Percentiles rank a stretch among this genome's conserved stretches.
phyloP scores from a whole-genome alignment of 2,797 vertebrate genomes.

The Trematomus bernacchii region DNA sequence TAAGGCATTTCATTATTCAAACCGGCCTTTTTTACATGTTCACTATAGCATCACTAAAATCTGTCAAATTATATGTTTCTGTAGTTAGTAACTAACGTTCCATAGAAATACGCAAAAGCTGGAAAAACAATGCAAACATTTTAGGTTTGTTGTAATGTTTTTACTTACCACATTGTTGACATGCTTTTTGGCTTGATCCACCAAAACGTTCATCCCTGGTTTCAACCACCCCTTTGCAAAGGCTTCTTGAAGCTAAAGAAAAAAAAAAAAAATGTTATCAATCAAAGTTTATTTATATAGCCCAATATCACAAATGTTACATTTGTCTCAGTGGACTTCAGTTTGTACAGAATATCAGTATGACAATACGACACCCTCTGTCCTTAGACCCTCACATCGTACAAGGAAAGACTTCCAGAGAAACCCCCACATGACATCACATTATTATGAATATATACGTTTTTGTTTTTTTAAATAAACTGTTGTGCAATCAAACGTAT shows the following conservation, averaged over 20 bases:
- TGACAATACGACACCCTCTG: too few species aligned
- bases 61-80: background rate
- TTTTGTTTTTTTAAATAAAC: too few species aligned
- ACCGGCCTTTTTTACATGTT: background rate
- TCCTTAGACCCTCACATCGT: too few species aligned
- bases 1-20: too few species aligned
- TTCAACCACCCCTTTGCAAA: slow-evolving; percentile 90
- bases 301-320: too few species aligned
- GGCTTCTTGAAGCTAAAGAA: slow-evolving; percentile 91
- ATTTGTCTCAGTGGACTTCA: too few species aligned
- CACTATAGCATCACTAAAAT: background rate
- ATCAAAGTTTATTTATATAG: too few species aligned
- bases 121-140: accelerated
- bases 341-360: too few species aligned
- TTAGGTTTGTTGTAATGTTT: accelerated
- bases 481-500: background rate
- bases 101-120: background rate
- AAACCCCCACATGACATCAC: too few species aligned
- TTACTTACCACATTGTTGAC: slow-evolving; percentile 90
- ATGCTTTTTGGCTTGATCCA: slow-evolving; percentile 83
- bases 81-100: background rate
- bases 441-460: too few species aligned
- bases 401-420: too few species aligned
- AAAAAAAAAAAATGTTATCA: background rate
- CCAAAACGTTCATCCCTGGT: slow-evolving; percentile 91